Base-by-base conservation (phyloP, 2,797 vertebrate genomes). In the Phataginus tetradactyla region DNA sequence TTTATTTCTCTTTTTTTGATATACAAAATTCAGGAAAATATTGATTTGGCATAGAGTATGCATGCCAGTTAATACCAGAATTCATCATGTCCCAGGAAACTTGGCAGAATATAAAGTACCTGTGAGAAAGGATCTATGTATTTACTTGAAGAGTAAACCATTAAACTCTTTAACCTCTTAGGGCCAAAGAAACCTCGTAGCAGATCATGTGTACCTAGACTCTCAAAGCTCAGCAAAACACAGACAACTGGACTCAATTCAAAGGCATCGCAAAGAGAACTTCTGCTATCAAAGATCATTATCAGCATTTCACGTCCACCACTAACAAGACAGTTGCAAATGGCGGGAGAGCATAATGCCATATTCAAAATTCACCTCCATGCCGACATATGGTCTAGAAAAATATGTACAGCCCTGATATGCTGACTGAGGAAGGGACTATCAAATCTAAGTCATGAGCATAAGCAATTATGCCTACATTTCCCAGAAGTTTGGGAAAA, bases 401-500 rank as follows among this genome's bases (percentile, higher is more conserved):
- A 3, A 2, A 4, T 34, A 13, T 27, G 8, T 8, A 34, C 4
- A 12, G 1, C 23, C n/a, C 18, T 57, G 29, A 11, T 32, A 2
- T 32, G 39, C n/a, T 71, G 27, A 78, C 2, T 66, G 25, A 69
- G 39, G 53, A 45, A 23, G 23, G 7, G 25, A 61, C 39, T 42
- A 61, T 11, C 23, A 61, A 49, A 14, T 72, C 25, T 32, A 72
- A 55, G 59, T 77, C 10, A 57, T 29, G 8, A 63, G 29, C 71
- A 34, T 11, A 32, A 3, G 7, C 1, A 85, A 89, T 69, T 63
- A 74, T 23, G 18, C 18, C 5, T 83, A 17, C 37, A 11, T 86
- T 74, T 84, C 34, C 34, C 34, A 91, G 68, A 64, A 66, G 21
- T 51, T 27, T 14, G 20, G 9, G 4, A 27, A 11, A 64, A n/a